Evolutionary conservation across 2,888 invertebrate species (phyloP), one percentile per base, ranked within the genome.

Genomic region (Spodoptera picta): DNA sequence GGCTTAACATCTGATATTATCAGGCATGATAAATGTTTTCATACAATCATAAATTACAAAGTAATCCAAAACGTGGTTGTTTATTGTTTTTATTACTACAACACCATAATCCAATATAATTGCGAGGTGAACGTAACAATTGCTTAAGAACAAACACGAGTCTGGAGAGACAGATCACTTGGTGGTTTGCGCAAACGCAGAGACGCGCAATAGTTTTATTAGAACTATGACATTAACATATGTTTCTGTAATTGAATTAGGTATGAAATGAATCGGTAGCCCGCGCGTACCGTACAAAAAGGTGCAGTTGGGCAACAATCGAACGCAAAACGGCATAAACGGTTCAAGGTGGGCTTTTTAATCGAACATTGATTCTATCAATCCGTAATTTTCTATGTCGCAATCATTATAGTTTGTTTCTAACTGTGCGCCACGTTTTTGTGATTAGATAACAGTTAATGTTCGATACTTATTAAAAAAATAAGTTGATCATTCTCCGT

Each of bases 221-320:
- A 85, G 69, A 65, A 73, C 77, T 83, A 83, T 89, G 92, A 92
- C 92, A 92, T 92, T 92, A 89, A 92, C 91, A 90, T 85, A 88
- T 88, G 88, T 88, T 88, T 85, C 84, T 85, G 79, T 92, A 89
- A 92, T 92, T 91, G 88, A 89, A 91, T 91, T 87, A 86, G 85
- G 24, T 47, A 69, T 83, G 85, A 82, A 88, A 83, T 86, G 83
- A 89, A 88, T 89, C 83, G 78, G 88, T 87, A 89, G 87, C 87
- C 58, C 69, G 65, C 70, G 64, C 51, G 60, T 67, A 62, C 43
- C 65, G 65, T 72, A 80, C 81, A 80, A 83, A 83, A 80, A 74
- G 50, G 42, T 24, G 54, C 54, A 50, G 66, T 89, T 89, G 83
- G 70, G 87, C 77, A 90, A 89, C 75, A 67, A 79, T 80, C 80